phyloP scores from a whole-genome alignment of 2,113 vertebrate genomes.

The Myrmecobius fasciatus region DNA sequence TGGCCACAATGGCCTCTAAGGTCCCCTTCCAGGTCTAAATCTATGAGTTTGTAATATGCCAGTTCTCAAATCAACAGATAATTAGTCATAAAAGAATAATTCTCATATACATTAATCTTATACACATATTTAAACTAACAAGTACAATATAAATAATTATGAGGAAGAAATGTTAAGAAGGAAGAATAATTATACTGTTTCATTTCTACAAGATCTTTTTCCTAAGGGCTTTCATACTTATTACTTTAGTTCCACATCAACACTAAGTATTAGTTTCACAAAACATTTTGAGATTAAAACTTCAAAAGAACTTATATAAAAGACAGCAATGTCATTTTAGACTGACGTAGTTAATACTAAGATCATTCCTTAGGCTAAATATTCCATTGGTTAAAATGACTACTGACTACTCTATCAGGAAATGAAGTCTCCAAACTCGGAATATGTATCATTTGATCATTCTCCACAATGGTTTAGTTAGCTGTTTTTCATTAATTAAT shows the following conservation, averaged over 20 bases:
- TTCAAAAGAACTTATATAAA: not conserved
- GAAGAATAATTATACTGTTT: not conserved
- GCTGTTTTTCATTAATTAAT: conserved; percentile 54
- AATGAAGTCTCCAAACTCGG: conserved; percentile 50
- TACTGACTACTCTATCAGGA: conserved; percentile 53
- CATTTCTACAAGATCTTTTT: conserved; percentile 6
- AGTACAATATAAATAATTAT: conserved; percentile 1
- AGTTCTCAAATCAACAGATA: conserved; percentile 48
- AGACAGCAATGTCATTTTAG: not conserved
- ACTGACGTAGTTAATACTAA: not conserved
- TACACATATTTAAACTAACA: conserved; percentile 20
- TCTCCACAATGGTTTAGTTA: conserved; percentile 52
- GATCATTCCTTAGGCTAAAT: conserved; percentile 28
- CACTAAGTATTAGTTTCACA: not conserved
- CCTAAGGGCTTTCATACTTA: conserved; percentile 15
- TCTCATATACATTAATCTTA: not conserved
- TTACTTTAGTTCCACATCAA: conserved; percentile 28
- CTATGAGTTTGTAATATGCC: not conserved
- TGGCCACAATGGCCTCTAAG: not conserved
- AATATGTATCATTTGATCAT: conserved; percentile 51
- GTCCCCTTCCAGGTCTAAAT: not conserved
- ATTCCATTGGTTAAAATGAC: conserved; percentile 42
- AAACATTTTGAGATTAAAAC: not conserved
- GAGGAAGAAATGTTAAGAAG: not conserved
- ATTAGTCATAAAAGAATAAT: conserved; percentile 26